Percentiles rank a stretch among this genome's conserved stretches.
Evolutionary conservation across 1,140 invertebrate genomes (phyloP).

Genomic region (Goniozus legneri): DNA sequence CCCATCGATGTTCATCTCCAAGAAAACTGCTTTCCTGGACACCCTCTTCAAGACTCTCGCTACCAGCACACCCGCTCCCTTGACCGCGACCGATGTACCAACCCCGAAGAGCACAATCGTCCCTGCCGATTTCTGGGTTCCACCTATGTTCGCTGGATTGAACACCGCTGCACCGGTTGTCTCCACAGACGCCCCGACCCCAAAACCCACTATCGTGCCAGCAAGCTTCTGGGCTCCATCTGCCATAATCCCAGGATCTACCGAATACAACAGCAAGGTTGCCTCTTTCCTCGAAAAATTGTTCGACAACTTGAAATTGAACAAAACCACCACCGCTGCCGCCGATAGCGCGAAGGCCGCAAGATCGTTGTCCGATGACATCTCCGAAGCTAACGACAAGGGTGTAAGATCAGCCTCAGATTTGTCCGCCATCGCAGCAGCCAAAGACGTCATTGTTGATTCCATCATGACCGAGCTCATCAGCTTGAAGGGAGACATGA

Average conservation of each 20-base stretch:
- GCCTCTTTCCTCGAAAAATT: conserved; percentile 41
- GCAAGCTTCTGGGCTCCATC: conserved; percentile 44
- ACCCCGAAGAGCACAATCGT: too few species aligned
- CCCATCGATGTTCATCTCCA: conserved; percentile 36
- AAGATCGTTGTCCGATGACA: not conserved
- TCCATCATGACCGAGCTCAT: conserved; percentile 40
- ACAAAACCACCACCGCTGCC: conserved; percentile 20
- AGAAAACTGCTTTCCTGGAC: conserved; percentile 43
- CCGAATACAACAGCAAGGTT: conserved; percentile 43
- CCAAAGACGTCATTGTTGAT: conserved; percentile 42
- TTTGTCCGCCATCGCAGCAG: conserved; percentile 30
- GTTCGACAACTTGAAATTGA: conserved; percentile 37
- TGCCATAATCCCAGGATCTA: conserved; percentile 33
- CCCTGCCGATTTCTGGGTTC: too few species aligned
- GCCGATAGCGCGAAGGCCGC: conserved; percentile 15
- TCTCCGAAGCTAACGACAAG: conserved; percentile 2
- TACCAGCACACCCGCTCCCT: conserved; percentile 26
- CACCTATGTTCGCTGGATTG: too few species aligned
- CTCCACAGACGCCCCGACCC: conserved; percentile 22
- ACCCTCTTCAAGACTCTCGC: conserved; percentile 41
- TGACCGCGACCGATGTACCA: not conserved
- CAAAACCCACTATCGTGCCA: conserved; percentile 43
- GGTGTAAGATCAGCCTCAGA: conserved; percentile 35
- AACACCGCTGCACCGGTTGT: not conserved
- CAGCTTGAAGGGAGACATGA: conserved; percentile 41